Percentiles rank a stretch among this genome's conserved stretches.
These are phyloP conservation scores for Microctonus hyperodae DNA, from an alignment of 2,888 invertebrate genomes.

Conservation along the genomic window DNA sequence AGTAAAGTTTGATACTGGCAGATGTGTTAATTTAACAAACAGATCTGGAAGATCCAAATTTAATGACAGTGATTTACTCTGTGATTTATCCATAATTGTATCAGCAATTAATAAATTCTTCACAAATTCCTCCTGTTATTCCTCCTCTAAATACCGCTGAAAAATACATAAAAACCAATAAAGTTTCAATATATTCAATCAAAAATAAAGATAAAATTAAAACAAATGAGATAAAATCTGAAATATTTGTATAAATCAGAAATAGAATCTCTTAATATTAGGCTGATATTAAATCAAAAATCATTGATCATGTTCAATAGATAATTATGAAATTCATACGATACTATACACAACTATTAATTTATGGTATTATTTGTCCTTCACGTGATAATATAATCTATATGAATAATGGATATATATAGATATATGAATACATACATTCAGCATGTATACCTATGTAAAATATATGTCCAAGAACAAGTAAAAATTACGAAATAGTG, in stretches of 20 bases:
- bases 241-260: neutral
- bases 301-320: neutral
- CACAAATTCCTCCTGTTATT: slow-evolving; percentile 20
- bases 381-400: no score
- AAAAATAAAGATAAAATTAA: neutral
- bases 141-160: slow-evolving; percentile 39
- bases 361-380: no score
- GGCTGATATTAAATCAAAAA: neutral
- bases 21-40: slow-evolving; percentile 27
- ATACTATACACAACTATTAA: no score
- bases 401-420: no score
- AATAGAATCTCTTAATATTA: neutral
- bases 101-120: neutral
- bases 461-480: no score
- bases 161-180: slow-evolving; percentile 19
- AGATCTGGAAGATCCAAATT: slow-evolving; percentile 12
- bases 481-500: no score
- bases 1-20: slow-evolving; percentile 18
- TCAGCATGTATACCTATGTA: no score
- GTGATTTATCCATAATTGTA: slow-evolving; percentile 36
- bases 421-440: no score
- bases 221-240: slow-evolving; percentile 2
- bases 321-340: neutral
- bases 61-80: slow-evolving; percentile 17
- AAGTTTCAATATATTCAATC: neutral